Conservation (phyloP, 2,888 invertebrate genomes). For the Aplocera efformata region DNA sequence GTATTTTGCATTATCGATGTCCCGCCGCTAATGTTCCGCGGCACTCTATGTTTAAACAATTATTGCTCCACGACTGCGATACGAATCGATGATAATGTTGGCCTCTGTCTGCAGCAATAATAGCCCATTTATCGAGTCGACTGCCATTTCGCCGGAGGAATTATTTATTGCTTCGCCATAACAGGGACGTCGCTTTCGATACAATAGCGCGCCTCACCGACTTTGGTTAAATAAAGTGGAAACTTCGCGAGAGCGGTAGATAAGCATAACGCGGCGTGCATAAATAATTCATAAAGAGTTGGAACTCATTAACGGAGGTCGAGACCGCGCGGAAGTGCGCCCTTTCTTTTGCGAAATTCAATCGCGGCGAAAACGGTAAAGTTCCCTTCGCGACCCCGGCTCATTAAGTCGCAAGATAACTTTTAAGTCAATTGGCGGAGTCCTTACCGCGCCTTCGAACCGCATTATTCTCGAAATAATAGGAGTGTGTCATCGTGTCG, state of each 20-base stretch:
- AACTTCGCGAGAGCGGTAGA: slow-evolving; percentile 55
- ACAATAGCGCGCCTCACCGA: slow-evolving; percentile 59
- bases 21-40: slow-evolving; percentile 60
- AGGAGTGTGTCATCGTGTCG: slow-evolving; percentile 19
- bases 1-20: slow-evolving; percentile 63
- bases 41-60: slow-evolving; percentile 74
- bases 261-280: slow-evolving; percentile 59
- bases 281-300: slow-evolving; percentile 74
- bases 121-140: slow-evolving; percentile 73
- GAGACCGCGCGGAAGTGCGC: slow-evolving; percentile 53
- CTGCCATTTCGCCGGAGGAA: slow-evolving; percentile 67
- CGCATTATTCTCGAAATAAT: slow-evolving; percentile 23
- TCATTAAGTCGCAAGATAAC: slow-evolving; percentile 30
- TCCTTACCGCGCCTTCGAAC: slow-evolving; percentile 22
- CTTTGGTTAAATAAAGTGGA: slow-evolving; percentile 71
- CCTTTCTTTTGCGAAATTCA: slow-evolving; percentile 38
- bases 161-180: slow-evolving; percentile 71
- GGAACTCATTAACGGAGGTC: slow-evolving; percentile 65
- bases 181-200: slow-evolving; percentile 65
- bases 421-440: slow-evolving; percentile 28
- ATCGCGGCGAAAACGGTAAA: slow-evolving; percentile 43
- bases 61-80: slow-evolving; percentile 70
- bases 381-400: slow-evolving; percentile 33
- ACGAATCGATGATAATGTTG: slow-evolving; percentile 74
- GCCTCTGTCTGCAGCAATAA: slow-evolving; percentile 73